phyloP scores from a whole-genome alignment of 2,888 invertebrate genomes.

The Lissonota sp. region DNA sequence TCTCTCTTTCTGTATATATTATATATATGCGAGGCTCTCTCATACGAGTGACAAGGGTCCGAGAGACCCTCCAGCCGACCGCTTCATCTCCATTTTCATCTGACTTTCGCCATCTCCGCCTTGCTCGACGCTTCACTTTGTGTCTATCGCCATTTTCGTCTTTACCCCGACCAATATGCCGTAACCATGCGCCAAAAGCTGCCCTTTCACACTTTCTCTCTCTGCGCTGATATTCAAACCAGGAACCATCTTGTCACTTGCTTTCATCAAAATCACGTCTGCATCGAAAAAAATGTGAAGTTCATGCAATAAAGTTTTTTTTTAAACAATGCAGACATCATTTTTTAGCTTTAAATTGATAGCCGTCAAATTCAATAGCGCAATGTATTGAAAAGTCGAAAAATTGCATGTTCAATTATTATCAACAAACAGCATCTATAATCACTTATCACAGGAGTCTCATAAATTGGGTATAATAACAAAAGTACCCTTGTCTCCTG shows the following conservation, averaged over 20 bases:
- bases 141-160: constrained; percentile 40
- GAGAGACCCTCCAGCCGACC: constrained; percentile 66
- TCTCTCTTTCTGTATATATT: constrained; percentile 28
- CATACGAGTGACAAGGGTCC: constrained; percentile 66
- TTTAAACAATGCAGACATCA: too few species aligned
- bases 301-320: too few species aligned
- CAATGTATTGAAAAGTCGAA: too few species aligned
- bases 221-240: too few species aligned
- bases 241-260: background rate
- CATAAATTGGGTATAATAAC: too few species aligned
- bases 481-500: too few species aligned
- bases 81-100: constrained; percentile 84
- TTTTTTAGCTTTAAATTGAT: too few species aligned
- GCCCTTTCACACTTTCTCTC: background rate
- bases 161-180: constrained; percentile 34
- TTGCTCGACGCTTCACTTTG: constrained; percentile 12
- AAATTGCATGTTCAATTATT: too few species aligned
- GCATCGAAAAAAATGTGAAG: background rate
- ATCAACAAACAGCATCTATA: too few species aligned
- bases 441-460: too few species aligned
- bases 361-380: too few species aligned
- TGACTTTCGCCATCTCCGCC: constrained; percentile 75
- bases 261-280: background rate
- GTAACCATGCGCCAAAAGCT: constrained; percentile 9
- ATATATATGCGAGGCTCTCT: constrained; percentile 46